A percentile compares a stretch with the other conserved stretches of the same genome.
Evolutionary conservation across 2,113 vertebrate species (phyloP).

Genomic region (Cathartes aura): DNA sequence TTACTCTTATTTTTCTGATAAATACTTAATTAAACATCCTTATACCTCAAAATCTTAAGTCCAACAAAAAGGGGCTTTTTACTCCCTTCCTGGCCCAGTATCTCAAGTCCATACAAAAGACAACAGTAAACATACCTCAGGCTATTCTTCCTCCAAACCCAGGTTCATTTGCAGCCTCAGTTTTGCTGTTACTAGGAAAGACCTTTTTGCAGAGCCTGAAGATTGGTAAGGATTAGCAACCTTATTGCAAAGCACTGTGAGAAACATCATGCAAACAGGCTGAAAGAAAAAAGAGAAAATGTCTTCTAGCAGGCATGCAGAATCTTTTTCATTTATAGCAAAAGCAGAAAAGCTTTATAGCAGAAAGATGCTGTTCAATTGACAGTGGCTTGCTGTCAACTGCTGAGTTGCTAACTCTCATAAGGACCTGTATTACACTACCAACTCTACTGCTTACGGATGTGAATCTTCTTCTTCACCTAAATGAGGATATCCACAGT

Average conservation of each 20-base stretch:
- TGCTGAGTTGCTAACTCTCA: neutral
- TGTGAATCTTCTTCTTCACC: neutral
- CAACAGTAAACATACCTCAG: neutral
- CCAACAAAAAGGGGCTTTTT: neutral
- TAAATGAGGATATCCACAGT: neutral
- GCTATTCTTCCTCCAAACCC: neutral
- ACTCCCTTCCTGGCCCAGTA: neutral
- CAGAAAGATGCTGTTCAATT: neutral
- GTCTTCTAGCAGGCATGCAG: neutral
- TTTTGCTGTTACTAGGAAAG: neutral
- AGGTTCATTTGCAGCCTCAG: neutral
- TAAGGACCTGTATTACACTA: neutral
- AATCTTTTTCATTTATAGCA: neutral
- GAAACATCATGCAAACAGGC: neutral
- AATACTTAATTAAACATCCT: neutral
- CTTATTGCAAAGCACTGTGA: neutral
- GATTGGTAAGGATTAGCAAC: neutral
- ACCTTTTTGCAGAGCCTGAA: neutral
- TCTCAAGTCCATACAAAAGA: neutral
- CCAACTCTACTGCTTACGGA: neutral
- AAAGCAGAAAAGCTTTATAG: neutral
- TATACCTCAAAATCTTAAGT: neutral
- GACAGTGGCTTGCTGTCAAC: neutral
- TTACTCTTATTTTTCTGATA: neutral
- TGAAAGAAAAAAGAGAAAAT: neutral